phyloP scores from a whole-genome alignment of 1,140 invertebrate species.

The Drosophila carrolli region DNA sequence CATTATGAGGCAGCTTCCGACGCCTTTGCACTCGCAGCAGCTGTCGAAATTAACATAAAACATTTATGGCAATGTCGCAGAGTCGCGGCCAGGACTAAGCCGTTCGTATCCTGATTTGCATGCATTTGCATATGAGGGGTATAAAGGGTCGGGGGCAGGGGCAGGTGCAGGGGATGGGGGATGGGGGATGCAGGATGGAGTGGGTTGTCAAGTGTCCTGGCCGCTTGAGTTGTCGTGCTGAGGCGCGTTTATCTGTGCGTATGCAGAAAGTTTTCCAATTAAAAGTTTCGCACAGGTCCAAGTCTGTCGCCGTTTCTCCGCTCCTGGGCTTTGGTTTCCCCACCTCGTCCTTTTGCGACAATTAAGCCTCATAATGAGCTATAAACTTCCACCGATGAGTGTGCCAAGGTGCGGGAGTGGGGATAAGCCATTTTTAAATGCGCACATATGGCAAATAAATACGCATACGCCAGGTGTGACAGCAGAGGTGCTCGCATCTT shows the following conservation, averaged over 20 bases:
- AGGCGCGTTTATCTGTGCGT: slow-evolving; percentile 74
- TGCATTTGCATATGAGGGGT: slow-evolving; percentile 44
- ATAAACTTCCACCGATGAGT: slow-evolving; percentile 58
- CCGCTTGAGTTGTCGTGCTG: slow-evolving; percentile 25
- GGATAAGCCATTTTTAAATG: slow-evolving; percentile 14
- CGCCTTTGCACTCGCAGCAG: slow-evolving; percentile 24
- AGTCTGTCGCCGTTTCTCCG: slow-evolving; percentile 10
- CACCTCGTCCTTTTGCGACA: slow-evolving; percentile 37
- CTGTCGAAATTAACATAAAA: slow-evolving; percentile 72
- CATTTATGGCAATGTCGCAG: slow-evolving; percentile 69
- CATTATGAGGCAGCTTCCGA: slow-evolving; percentile 12
- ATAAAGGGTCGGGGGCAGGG: neutral
- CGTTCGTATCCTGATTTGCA: slow-evolving; percentile 43
- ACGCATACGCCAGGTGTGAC: slow-evolving; percentile 53
- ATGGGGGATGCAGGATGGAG: slow-evolving; percentile 2
- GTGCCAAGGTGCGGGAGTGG: neutral
- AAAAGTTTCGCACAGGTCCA: slow-evolving; percentile 67
- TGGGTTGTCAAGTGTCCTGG: slow-evolving; percentile 53
- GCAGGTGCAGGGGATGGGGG: neutral
- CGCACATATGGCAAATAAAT: slow-evolving; percentile 44
- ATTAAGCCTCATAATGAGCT: slow-evolving; percentile 77
- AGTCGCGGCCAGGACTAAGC: slow-evolving; percentile 49
- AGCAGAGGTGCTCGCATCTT: neutral
- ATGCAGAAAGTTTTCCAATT: slow-evolving; percentile 80
- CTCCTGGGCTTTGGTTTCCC: slow-evolving; percentile 14